phyloP scores from a whole-genome alignment of 2,797 vertebrate species.

The Liparis tanakae region DNA sequence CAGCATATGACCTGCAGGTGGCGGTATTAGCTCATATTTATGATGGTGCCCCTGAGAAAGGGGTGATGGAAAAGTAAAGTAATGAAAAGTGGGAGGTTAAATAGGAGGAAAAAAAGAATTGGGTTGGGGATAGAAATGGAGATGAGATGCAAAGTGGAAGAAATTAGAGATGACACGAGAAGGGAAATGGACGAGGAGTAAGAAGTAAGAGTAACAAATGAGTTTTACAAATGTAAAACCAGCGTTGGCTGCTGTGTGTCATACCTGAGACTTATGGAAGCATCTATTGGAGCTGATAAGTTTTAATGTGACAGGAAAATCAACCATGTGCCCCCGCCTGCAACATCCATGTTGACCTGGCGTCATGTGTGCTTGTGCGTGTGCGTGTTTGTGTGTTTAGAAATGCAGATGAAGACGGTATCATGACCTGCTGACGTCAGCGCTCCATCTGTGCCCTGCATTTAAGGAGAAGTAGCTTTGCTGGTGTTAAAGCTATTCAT shows the following conservation, averaged over 20 bases:
- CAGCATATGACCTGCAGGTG: conserved; percentile 45
- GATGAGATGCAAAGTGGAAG: not conserved
- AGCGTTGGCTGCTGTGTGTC: not conserved
- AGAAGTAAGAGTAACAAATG: too few relatives aligned
- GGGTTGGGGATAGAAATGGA: not conserved
- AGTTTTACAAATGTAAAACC: conserved; percentile 34
- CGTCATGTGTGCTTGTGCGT: not conserved
- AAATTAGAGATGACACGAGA: conserved; percentile 3
- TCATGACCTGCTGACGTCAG: conserved; percentile 52
- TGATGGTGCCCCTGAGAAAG: not conserved
- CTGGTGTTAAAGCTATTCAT: conserved; percentile 38
- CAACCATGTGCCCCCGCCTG: not conserved
- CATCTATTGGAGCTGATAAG: conserved; percentile 43
- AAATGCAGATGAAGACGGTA: conserved; percentile 20
- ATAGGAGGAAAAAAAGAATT: not conserved
- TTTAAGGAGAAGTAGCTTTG: conserved; percentile 43
- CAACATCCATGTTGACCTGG: too few relatives aligned
- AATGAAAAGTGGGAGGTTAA: not conserved
- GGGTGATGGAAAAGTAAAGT: conserved; percentile 4
- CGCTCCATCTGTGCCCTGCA: conserved; percentile 64
- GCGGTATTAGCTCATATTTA: conserved; percentile 30
- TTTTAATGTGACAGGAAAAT: conserved; percentile 49
- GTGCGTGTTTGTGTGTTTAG: conserved; percentile 13
- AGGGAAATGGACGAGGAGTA: not conserved
- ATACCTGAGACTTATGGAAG: conserved; percentile 45